Evolutionary conservation across 2,797 vertebrate genomes (phyloP).

Genomic region (Leucoraja ocellata): DNA sequence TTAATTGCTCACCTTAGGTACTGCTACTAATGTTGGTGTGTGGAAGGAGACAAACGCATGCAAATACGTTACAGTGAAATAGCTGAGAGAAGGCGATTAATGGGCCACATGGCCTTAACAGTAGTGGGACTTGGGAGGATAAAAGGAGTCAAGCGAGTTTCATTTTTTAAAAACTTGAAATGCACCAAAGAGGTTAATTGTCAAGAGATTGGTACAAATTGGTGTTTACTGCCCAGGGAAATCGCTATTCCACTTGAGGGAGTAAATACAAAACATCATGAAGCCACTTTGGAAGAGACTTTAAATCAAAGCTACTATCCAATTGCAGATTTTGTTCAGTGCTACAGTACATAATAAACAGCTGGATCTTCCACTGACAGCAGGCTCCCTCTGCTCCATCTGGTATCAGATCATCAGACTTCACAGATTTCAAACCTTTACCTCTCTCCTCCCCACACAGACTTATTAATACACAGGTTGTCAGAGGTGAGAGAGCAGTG

Average conservation of each 20-base stretch:
- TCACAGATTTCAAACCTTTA: neutral
- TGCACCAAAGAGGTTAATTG: neutral
- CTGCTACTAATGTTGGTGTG: too few species aligned
- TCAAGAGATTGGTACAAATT: neutral
- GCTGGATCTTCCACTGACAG: constrained; percentile 17
- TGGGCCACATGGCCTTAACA: too few species aligned
- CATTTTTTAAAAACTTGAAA: neutral
- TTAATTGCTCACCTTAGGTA: too few species aligned
- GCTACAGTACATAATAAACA: neutral
- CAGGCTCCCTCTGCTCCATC: neutral
- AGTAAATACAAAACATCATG: neutral
- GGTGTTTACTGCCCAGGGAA: neutral
- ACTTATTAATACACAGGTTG: neutral
- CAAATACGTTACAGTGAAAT: neutral
- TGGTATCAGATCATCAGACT: neutral
- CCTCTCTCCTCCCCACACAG: neutral
- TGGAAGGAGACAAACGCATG: too few species aligned
- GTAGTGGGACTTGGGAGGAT: too few species aligned
- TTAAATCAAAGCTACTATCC: neutral
- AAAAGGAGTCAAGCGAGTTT: neutral
- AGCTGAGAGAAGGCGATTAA: too few species aligned
- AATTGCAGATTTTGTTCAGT: neutral
- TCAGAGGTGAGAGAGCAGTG: neutral
- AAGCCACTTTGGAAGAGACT: neutral
- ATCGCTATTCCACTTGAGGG: neutral